These are phyloP conservation scores for Archaeoteleia sp. DNA, from an alignment of 2,888 invertebrate genomes.

Conservation along the genomic window DNA sequence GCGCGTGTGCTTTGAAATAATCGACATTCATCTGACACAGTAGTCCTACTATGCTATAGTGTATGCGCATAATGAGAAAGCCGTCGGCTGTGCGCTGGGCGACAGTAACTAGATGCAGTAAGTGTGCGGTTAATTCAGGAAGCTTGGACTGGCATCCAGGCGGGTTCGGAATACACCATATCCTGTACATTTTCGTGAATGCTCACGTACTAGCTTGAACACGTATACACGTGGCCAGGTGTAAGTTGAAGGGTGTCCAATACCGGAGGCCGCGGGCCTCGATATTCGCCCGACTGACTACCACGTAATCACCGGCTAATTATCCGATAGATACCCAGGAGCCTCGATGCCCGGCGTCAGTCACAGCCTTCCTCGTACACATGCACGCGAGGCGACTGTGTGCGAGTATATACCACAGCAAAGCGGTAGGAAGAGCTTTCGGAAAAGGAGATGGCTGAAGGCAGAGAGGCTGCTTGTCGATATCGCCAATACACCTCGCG, in stretches of 20 bases:
- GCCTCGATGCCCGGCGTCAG: conserved; percentile 61
- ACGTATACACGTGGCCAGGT: conserved; percentile 19
- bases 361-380: conserved; percentile 47
- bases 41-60: conserved; percentile 13
- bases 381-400: too few relatives aligned
- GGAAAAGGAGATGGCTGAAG: neutral
- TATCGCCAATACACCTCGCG: neutral
- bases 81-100: conserved; percentile 68
- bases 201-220: conserved; percentile 25
- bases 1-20: conserved; percentile 41
- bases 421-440: neutral
- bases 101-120: conserved; percentile 73
- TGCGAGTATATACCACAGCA: neutral
- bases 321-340: conserved; percentile 73
- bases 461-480: neutral
- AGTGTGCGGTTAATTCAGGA: conserved; percentile 64
- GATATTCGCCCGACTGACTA: conserved; percentile 72
- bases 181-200: conserved; percentile 41
- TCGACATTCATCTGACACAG: conserved; percentile 43
- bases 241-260: conserved; percentile 49
- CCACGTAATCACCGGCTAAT: conserved; percentile 74
- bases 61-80: conserved; percentile 67
- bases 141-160: conserved; percentile 30
- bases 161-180: conserved; percentile 8
- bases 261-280: conserved; percentile 66